Conservation (phyloP, 2,888 invertebrate species). For the Crepidodera aurea region DNA sequence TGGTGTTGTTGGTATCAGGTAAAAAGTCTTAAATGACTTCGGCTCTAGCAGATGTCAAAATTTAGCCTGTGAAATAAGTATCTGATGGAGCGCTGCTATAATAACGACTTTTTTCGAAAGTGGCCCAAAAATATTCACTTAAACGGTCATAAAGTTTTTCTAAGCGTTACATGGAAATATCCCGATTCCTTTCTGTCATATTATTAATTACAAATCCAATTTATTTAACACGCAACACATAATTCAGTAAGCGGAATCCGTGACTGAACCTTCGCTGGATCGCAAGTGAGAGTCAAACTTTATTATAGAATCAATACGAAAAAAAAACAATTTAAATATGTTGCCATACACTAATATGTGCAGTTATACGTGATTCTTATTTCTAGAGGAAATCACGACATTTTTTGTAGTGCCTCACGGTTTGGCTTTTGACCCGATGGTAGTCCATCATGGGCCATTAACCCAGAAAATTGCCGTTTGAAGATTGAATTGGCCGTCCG, state of each 20-base stretch:
- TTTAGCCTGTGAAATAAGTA: too few relatives aligned
- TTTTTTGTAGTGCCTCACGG: slow-evolving; percentile 14
- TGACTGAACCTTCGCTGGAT: neutral
- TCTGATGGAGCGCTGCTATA: too few relatives aligned
- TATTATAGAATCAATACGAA: neutral
- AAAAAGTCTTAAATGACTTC: too few relatives aligned
- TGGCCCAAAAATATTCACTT: too few relatives aligned
- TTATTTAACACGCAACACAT: too few relatives aligned
- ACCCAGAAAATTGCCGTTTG: slow-evolving; percentile 3
- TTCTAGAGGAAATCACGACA: neutral
- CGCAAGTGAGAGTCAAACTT: neutral
- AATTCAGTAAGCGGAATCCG: neutral
- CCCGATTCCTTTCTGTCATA: too few relatives aligned
- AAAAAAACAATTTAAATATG: neutral
- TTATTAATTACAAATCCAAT: too few relatives aligned
- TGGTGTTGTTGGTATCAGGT: too few relatives aligned
- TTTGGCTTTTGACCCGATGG: slow-evolving; percentile 10
- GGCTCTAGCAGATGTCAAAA: too few relatives aligned
- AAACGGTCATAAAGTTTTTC: too few relatives aligned
- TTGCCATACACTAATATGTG: neutral
- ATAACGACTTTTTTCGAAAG: too few relatives aligned
- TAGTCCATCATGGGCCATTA: slow-evolving; percentile 8
- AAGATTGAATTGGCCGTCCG: neutral
- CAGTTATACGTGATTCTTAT: neutral
- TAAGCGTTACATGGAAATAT: too few relatives aligned